These are phyloP conservation scores for Paelopatides confundens DNA, from an alignment of 53 echinoderm and acorn worm genomes.

Conservation along the genomic window DNA sequence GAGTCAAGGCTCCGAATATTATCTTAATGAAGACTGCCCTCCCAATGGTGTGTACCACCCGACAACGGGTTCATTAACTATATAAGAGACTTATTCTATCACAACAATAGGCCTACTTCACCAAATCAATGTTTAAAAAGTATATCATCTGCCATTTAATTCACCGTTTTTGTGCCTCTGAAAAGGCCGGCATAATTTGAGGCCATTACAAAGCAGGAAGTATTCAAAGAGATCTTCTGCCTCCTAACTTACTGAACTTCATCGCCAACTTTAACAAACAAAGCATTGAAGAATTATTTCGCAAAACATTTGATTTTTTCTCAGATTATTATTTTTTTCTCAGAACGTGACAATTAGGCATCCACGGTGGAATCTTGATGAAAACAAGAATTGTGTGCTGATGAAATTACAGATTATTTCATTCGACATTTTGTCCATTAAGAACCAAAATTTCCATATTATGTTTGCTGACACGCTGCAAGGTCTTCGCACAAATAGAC, in stretches of 20 bases:
- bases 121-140: too few relatives aligned
- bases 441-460: constrained; percentile 25
- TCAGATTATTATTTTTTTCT: not conserved
- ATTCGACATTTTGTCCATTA: constrained; percentile 41
- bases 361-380: constrained; percentile 20
- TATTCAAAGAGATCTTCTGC: not conserved
- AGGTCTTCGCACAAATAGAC: constrained; percentile 29
- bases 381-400: constrained; percentile 39
- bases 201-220: not conserved
- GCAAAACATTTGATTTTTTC: constrained; percentile 20
- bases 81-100: too few relatives aligned
- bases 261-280: not conserved
- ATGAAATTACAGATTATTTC: constrained; percentile 46
- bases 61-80: too few relatives aligned
- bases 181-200: not conserved
- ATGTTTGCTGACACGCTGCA: constrained; percentile 41
- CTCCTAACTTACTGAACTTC: not conserved
- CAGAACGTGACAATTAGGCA: constrained; percentile 45
- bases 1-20: too few relatives aligned
- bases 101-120: too few relatives aligned
- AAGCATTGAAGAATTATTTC: not conserved
- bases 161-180: not conserved
- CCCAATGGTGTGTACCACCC: too few relatives aligned
- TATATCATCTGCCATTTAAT: not conserved
- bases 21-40: too few relatives aligned